Percentiles rank a stretch among this genome's conserved stretches.
Conservation (phyloP, 1,140 invertebrate genomes). For the Ectropis grisescens region DNA sequence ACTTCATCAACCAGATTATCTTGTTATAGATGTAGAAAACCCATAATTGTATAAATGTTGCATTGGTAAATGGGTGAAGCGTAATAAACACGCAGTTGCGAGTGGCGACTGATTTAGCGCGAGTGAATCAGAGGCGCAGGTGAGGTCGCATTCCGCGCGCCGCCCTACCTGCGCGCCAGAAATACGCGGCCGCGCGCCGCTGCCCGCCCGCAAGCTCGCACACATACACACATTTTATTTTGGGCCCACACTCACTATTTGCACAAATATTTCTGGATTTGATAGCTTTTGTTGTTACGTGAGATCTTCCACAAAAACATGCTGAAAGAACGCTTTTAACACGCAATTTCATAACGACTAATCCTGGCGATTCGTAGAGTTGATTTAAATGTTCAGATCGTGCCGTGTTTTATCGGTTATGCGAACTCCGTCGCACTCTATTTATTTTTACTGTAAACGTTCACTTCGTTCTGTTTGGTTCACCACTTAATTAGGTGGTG, state of each 20-base stretch:
- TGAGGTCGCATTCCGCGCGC: conserved; percentile 61
- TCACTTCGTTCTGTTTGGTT: conserved; percentile 60
- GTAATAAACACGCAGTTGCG: conserved; percentile 50
- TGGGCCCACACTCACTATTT: conserved; percentile 16
- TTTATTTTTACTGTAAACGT: conserved; percentile 55
- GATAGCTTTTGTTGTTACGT: conserved; percentile 13
- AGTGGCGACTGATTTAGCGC: conserved; percentile 45
- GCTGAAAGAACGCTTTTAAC: too few species aligned
- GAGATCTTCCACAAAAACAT: too few species aligned
- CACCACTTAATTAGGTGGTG: conserved; percentile 69
- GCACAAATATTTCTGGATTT: conserved; percentile 15
- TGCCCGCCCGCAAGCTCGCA: conserved; percentile 25
- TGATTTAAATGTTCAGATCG: too few species aligned
- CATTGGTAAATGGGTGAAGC: conserved; percentile 27
- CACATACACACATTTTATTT: conserved; percentile 37
- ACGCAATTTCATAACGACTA: too few species aligned
- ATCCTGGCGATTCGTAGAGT: too few species aligned
- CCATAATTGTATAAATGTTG: too few species aligned
- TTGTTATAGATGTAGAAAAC: too few species aligned
- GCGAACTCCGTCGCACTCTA: background rate
- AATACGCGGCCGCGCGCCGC: conserved; percentile 47
- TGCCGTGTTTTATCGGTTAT: too few species aligned
- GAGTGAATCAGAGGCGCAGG: conserved; percentile 63
- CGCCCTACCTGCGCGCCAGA: conserved; percentile 60
- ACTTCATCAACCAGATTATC: too few species aligned